phyloP scores from a whole-genome alignment of 2,113 vertebrate species.

The Forbesichthys agassizii region DNA sequence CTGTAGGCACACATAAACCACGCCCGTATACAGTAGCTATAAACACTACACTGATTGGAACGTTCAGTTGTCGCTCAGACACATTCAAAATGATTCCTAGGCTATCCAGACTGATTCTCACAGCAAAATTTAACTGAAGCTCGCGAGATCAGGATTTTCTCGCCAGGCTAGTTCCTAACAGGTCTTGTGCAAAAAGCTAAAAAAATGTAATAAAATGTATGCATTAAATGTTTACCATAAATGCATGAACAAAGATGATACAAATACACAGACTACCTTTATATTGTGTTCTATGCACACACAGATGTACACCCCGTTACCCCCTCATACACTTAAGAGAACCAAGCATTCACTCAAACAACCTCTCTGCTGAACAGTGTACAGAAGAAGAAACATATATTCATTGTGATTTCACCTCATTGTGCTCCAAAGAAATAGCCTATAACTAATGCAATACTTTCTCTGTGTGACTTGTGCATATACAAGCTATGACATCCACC shows the following conservation, averaged over 20 bases:
- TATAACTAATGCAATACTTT: conserved; percentile 78
- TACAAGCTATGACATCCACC: conserved; percentile 70
- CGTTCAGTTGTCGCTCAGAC: too few relatives aligned
- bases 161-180: background rate
- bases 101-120: too few relatives aligned
- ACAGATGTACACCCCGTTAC: conserved; percentile 6
- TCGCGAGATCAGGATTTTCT: too few relatives aligned
- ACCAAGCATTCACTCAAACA: conserved; percentile 56
- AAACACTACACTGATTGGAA: too few relatives aligned
- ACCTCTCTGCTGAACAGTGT: conserved; percentile 61
- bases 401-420: conserved; percentile 73
- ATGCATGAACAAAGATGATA: conserved; percentile 80
- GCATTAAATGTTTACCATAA: conserved; percentile 74
- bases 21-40: too few relatives aligned
- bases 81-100: too few relatives aligned
- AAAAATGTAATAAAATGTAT: conserved; percentile 26
- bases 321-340: conserved; percentile 53
- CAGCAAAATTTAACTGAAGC: too few relatives aligned
- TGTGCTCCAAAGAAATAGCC: conserved; percentile 71
- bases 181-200: conserved; percentile 21
- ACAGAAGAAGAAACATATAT: conserved; percentile 62
- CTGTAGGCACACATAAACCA: too few relatives aligned
- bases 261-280: conserved; percentile 70
- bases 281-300: conserved; percentile 38
- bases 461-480: conserved; percentile 76